Conservation (phyloP, 1,140 invertebrate genomes). For the Nephila pilipes region DNA sequence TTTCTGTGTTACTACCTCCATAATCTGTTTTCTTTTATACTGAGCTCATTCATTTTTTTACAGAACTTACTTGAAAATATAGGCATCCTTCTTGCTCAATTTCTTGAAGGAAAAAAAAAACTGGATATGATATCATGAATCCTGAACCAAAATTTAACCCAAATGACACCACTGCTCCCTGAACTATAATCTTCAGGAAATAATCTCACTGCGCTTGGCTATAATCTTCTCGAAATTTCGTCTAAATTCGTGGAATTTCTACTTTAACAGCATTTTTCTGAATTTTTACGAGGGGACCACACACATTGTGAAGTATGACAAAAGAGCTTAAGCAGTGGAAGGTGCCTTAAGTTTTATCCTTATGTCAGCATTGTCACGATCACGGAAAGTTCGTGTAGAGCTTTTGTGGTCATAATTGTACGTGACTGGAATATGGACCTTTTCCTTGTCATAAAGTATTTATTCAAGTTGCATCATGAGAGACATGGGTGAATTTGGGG, state of each 20-base stretch:
- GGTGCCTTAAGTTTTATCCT: neutral
- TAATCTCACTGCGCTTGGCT: neutral
- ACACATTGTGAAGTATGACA: constrained; percentile 3
- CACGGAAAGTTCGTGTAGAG: neutral
- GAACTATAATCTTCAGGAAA: too few relatives aligned
- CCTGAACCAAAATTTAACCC: too few relatives aligned
- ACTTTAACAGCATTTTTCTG: neutral
- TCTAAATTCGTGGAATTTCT: neutral
- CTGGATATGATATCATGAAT: too few relatives aligned
- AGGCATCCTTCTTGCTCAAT: too few relatives aligned
- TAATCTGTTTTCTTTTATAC: too few relatives aligned
- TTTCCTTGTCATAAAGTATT: constrained; percentile 25
- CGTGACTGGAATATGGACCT: neutral
- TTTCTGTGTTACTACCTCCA: too few relatives aligned
- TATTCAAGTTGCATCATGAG: neutral
- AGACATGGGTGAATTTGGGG: too few relatives aligned
- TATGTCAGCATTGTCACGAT: constrained; percentile 4
- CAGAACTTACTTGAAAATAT: too few relatives aligned
- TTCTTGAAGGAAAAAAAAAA: too few relatives aligned
- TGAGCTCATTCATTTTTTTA: too few relatives aligned
- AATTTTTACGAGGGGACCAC: neutral
- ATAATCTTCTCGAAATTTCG: neutral
- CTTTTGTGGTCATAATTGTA: neutral
- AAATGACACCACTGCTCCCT: too few relatives aligned
- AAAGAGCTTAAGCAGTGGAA: neutral